Evolutionary conservation across 23 tunicate genomes (phyloP).

Genomic region (Ascidia mentula): DNA sequence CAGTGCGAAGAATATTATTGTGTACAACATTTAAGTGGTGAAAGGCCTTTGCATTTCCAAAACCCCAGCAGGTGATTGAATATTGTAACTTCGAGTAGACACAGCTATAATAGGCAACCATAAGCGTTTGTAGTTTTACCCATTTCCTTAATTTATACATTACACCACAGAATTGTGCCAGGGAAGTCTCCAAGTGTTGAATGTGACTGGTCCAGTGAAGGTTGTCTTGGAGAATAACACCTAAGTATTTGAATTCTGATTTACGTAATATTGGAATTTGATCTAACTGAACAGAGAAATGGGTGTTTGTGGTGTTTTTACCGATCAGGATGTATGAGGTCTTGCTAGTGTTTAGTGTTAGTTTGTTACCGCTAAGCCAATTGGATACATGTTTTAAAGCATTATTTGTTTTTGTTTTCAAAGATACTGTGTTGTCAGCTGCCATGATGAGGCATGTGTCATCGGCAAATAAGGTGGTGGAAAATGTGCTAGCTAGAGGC

Average conservation of each 20-base stretch:
- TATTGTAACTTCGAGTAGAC: conserved; percentile 23
- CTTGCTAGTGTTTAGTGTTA: conserved; percentile 15
- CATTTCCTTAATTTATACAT: conserved; percentile 10
- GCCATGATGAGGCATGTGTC: conserved; percentile 10
- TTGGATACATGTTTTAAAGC: conserved; percentile 7
- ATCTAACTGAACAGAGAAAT: background rate
- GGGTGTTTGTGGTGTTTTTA: background rate
- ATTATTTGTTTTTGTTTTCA: conserved; percentile 2
- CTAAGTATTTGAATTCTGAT: background rate
- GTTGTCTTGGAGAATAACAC: conserved; percentile 18
- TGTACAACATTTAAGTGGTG: conserved; percentile 2
- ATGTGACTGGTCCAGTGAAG: conserved; percentile 21
- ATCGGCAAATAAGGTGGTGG: conserved; percentile 24
- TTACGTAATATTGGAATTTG: background rate
- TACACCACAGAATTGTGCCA: background rate
- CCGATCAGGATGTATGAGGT: background rate
- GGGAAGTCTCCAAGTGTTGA: background rate
- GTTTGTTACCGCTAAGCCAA: conserved; percentile 17
- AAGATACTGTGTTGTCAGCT: background rate
- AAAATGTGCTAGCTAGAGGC: background rate
- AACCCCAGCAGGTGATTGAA: conserved; percentile 15
- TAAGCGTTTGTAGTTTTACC: background rate
- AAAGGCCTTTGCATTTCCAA: background rate
- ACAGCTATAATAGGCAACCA: conserved; percentile 8
- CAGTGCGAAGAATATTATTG: background rate